Base-by-base conservation (phyloP, 1,140 invertebrate genomes). In the Drosophila lowei region DNA sequence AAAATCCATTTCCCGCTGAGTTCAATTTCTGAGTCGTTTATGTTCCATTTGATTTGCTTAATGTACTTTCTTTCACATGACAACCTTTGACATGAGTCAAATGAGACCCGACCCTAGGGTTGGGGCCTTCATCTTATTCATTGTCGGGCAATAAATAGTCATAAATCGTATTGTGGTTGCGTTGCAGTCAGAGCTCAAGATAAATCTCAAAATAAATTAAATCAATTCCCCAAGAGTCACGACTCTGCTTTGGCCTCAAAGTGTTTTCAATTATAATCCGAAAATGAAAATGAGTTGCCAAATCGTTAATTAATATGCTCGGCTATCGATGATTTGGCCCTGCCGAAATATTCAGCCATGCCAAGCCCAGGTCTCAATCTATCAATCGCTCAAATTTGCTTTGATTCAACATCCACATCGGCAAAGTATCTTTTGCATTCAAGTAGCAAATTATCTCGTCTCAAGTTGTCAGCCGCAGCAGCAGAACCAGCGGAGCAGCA, bases 401-500 rank as follows among this genome's bases (percentile, higher is more conserved):
- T 67, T 61, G 52, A 68, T 57, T 63, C 46, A 49, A 11, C 43
- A 57, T 23, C 38, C 44, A 46, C 61, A 80, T 74, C 61, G 67
- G 9, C 18, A 44, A 76, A 54, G 44, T 59, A 63, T 66, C 77
- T 71, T 84, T 49, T 43, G 63, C 52, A 63, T 64, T 88, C 66
- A 81, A 86, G 83, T 83, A 83, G 83, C 83, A 86, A 86, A 86
- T 88, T 88, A 86, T 88, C 71, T 83, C 80, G 83, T 86, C 83
- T 86, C 83, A 76, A 86, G 83, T 78, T 86, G 83, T 88, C 83
- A 88, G 78, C 54, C 44, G 41, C 11, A n/a, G 49, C 16, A 52
- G 30, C 38, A 65, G 23, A 6, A 9, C 34, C 15, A 44, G 41
- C 21, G 30, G 28, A 57, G 38, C 57, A 68, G 54, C 76, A 54